These are phyloP conservation scores for Metridium senile DNA, from an alignment of 92 coral and sea anemone species.

Conservation along the genomic window DNA sequence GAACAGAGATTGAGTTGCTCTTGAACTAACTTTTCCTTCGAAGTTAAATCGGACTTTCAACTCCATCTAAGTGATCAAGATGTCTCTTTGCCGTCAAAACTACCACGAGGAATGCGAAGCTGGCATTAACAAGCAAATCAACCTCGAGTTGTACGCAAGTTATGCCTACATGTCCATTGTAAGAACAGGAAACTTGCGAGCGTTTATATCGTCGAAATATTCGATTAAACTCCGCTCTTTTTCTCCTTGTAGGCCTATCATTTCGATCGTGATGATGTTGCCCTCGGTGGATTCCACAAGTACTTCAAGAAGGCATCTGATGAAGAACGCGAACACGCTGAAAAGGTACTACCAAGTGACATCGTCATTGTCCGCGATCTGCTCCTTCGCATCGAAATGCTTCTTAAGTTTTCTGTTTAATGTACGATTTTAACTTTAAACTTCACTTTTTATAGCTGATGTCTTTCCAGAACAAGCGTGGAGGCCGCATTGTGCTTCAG, in stretches of 20 bases:
- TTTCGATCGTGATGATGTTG: slow-evolving; percentile 98
- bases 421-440: background rate
- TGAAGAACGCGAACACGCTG: slow-evolving; percentile 96
- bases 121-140: slow-evolving; percentile 97
- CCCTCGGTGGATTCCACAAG: slow-evolving; percentile 83
- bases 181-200: slow-evolving; percentile 5
- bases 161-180: slow-evolving; percentile 92
- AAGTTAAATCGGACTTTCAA: background rate
- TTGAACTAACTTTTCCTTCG: background rate
- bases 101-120: slow-evolving; percentile 95
- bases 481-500: slow-evolving; percentile 94
- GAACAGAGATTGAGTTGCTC: slow-evolving; percentile 68
- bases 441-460: slow-evolving; percentile 54
- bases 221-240: background rate
- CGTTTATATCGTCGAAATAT: background rate
- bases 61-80: slow-evolving; percentile 27
- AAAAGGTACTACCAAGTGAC: slow-evolving; percentile 50
- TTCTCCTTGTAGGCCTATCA: slow-evolving; percentile 68
- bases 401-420: background rate
- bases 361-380: slow-evolving; percentile 2
- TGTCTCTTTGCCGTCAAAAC: slow-evolving; percentile 91
- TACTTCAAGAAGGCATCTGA: slow-evolving; percentile 79
- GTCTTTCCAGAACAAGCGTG: slow-evolving; percentile 95
- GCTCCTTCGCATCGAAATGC: background rate
- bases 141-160: slow-evolving; percentile 94